Base-by-base conservation (phyloP, 2,797 vertebrate species). In the Catostomus latipinnis region DNA sequence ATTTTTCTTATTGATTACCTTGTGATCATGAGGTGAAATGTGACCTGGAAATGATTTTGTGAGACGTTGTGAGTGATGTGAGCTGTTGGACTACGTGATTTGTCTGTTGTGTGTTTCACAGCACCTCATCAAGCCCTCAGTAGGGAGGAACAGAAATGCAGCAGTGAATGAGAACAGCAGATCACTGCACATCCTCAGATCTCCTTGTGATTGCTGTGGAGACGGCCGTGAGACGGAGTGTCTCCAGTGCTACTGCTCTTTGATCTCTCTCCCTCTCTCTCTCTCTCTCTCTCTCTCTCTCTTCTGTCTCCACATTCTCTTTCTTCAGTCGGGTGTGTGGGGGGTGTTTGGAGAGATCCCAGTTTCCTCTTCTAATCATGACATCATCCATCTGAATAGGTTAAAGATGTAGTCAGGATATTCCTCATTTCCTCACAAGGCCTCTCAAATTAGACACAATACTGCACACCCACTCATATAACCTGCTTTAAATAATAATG, bases 341-440 rank as follows among this genome's bases (percentile, higher is more conserved):
- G 79, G 58, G 91, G 87, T 93, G 79, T 93, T 89, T 94, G 93
- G 92, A 94, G 90, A 89, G 91, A 92, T 93, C 91, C 92, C 92
- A 94, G 92, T 92, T 94, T 94, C 93, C 94, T 93, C 90, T 90
- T 92, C 91, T 94, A 95, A 95, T 95, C 94, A 95, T 95, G 94
- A 95, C 94, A 95, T 95, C 94, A 95, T 94, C 90, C 87, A 91
- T 88, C 91, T 93, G 90, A 92, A 95, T 94, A 91, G 92, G 92
- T 95, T 95, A 94, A 95, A 95, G 93, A 95, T 95, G 94, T 95
- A 92, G 90, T 91, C 92, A 91, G 92, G 91, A 92, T 92, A 92
- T 92, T 91, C 92, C 86, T 84, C 66, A 79, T 90, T 93, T 93
- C 92, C 93, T 92, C 71, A n/a, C 67, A 61, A 73, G 79, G 69